Percentiles rank a stretch among this genome's conserved stretches.
These are phyloP conservation scores for Pharmacophagus antenor DNA, from an alignment of 2,888 invertebrate genomes.

Conservation along the genomic window DNA sequence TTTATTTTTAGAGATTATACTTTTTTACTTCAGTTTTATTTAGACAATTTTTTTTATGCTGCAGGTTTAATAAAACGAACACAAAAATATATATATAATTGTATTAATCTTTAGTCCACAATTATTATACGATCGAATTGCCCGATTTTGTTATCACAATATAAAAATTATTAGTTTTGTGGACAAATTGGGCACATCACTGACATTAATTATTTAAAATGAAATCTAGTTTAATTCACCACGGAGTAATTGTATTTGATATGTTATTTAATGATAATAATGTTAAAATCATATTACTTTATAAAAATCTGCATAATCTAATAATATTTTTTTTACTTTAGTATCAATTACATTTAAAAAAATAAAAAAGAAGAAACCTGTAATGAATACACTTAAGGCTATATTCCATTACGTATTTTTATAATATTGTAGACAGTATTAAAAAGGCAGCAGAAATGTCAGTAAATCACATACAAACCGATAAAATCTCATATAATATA, in stretches of 20 bases:
- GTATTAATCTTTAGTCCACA: conserved; percentile 3
- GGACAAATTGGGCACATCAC: background rate
- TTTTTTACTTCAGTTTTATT: no score
- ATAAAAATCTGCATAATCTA: no score
- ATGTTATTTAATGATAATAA: background rate
- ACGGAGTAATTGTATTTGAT: conserved; percentile 13
- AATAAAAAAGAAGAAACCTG: background rate
- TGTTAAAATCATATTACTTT: background rate
- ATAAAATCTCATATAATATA: background rate
- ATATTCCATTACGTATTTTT: no score
- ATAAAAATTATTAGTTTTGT: conserved; percentile 10
- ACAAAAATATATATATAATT: no score
- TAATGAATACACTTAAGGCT: no score
- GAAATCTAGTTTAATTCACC: conserved; percentile 4
- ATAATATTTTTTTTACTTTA: background rate
- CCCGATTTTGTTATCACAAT: conserved; percentile 10
- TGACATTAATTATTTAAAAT: conserved; percentile 17
- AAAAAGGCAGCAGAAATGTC: background rate
- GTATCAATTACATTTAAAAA: background rate
- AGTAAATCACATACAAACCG: background rate
- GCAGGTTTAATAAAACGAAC: no score
- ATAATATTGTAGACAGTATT: no score
- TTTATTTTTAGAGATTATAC: no score
- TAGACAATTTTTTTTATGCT: background rate
- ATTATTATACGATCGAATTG: conserved; percentile 10